Evolutionary conservation across 2,113 vertebrate genomes (phyloP), one percentile per base, ranked within the genome.

Genomic region (Oenanthe oenanthe): DNA sequence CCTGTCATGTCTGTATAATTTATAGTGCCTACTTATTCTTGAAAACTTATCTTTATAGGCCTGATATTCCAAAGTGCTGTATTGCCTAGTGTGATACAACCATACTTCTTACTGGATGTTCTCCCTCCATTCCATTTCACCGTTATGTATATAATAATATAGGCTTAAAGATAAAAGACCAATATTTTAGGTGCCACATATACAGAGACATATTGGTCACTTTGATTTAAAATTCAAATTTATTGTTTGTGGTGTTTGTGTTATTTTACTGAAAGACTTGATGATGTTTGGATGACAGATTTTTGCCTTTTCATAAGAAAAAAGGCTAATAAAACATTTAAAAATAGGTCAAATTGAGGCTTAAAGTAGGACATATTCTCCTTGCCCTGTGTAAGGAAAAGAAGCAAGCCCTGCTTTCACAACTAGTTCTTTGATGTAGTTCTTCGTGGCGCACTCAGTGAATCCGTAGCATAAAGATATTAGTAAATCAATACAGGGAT

Each of bases 401-500:
- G 68, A 74, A 84, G 65, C 24, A 67, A 72, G 38, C 29, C 34
- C 5, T 92, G 12, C 26, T 85, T 93, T 75, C 62, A 58, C 38
- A 85, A 16, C 51, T 88, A 22, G 13, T 0, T 78, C 58, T 84
- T 94, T 70, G 54, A 76, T 82, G 40, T n/a, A 63, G 42, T 60
- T 93, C 43, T 95, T 93, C 75, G 13, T 62, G 48, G 51, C 6
- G 5, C 4, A 17, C 72, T 66, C 38, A 76, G 74, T 88, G 88
- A 85, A 85, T 89, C 62, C 13, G 4, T 73, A 92, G 60, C 78
- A 71, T 85, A 85, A 88, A 88, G 67, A 38, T 91, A 87, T 90
- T 93, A 91, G 71, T 92, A 93, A 95, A 96, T 96, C 93, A 85
- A 88, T 95, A 83, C 24, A 85, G 38, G 40, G 51, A 71, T 82